These are phyloP conservation scores for Cephalopterus ornatus DNA, from an alignment of 2,113 vertebrate species.

Conservation along the genomic window DNA sequence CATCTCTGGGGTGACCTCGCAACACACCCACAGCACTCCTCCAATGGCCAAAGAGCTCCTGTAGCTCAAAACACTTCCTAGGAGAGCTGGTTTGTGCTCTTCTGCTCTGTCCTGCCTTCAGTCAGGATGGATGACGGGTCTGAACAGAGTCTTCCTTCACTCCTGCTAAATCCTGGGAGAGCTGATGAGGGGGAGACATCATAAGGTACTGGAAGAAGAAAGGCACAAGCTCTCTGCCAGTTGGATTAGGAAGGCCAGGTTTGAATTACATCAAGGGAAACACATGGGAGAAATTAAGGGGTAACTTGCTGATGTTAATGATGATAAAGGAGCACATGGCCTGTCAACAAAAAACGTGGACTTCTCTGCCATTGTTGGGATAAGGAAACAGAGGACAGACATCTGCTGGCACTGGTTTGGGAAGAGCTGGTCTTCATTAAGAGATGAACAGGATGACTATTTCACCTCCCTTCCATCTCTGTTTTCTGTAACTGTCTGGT, in stretches of 20 bases:
- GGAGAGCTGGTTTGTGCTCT: neutral
- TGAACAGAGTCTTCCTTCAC: rapidly evolving
- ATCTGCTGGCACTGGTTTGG: neutral
- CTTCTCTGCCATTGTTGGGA: neutral
- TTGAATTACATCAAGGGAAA: neutral
- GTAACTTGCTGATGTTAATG: neutral
- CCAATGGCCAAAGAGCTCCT: neutral
- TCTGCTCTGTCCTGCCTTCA: neutral
- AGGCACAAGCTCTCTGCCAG: neutral
- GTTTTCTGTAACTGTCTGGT: neutral
- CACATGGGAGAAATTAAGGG: neutral
- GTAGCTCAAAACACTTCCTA: neutral
- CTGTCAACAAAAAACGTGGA: neutral
- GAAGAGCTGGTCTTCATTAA: neutral
- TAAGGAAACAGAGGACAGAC: neutral
- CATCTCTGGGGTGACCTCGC: rapidly evolving
- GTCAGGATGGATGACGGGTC: neutral
- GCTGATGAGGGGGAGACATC: neutral
- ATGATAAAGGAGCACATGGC: neutral
- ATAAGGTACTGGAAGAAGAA: neutral
- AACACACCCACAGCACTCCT: rapidly evolving
- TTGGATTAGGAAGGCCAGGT: neutral
- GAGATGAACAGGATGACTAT: neutral
- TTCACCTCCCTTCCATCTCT: neutral
- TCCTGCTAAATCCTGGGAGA: neutral